Base-by-base conservation (phyloP, 2,888 invertebrate genomes). In the Beris chalybata region DNA sequence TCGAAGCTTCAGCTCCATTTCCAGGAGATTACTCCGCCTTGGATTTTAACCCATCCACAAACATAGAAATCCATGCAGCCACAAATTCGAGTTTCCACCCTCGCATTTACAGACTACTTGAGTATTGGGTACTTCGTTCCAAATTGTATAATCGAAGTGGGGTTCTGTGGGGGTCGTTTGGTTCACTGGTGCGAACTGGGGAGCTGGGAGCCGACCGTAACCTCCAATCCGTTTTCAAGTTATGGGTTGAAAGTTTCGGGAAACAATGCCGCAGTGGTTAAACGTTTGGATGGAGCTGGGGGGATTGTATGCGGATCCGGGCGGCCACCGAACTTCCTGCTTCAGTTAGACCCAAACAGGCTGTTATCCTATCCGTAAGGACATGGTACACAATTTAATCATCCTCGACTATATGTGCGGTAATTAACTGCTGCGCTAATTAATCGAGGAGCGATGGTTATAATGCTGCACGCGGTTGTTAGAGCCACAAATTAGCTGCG, bases 351-450 rank as follows among this genome's bases (percentile, higher is more conserved):
- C 38, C 9, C 38, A 5, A 29, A 53, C 30, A 53, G 30, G 7
- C 12, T 22, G n/a, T 15, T 53, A 48, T 48, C n/a, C 12, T 29
- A 29, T 29, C 53, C 53, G n/a, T 53, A 53, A 53, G 53, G 48
- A 55, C 45, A 53, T 56, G 55, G 56, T 56, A 65, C 65, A 65
- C 65, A 65, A 65, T 65, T 65, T 65, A 65, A 57, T 65, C 53
- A 52, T 57, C 52, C 32, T 58, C 15, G 45, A 38, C 64, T 76
- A 77, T 77, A 77, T 76, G 75, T 75, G 76, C 75, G 77, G 76
- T 80, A 78, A 79, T 78, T 80, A 80, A 79, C 78, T 78, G 76
- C 75, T 77, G 78, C 78, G 78, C 78, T 79, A 80, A 79, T 79
- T 79, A 79, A 79, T 77, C 73, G 70, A 74, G 72, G 76, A 73